Base-by-base conservation (phyloP, 2,113 vertebrate genomes). In the Xiphorhynchus elegans region DNA sequence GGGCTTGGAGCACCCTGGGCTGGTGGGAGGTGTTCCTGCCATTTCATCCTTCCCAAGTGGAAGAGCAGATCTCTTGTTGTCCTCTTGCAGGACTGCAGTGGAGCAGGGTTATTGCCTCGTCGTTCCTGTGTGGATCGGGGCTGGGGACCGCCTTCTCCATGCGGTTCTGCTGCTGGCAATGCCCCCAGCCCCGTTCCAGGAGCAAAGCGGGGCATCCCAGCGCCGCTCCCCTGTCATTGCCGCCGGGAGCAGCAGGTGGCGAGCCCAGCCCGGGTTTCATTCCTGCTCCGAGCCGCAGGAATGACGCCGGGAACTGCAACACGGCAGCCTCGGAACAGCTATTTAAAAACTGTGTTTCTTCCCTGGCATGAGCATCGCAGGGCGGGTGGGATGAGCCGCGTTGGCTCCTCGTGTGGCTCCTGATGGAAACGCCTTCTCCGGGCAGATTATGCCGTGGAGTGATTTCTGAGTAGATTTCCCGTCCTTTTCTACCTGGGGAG, bases 251-350 rank as follows among this genome's bases (percentile, higher is more conserved):
- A 67, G 50, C 46, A 89, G 93, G 72, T 79, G 95, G 90, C 72
- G 24, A 6, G 35, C 69, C 7, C 53, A 55, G 73, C 4, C 95
- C 6, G 28, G 6, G 0, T 35, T 58, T 74, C 21, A 2, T 1
- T 11, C 11, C 42, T 1, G 59, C 31, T 39, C 4, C 21, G 70
- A 1, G 33, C 1, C 3, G 47, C 67, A 20, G 73, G 26, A 16
- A 1, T 4, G 3, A 1, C 1, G 21, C 60, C 2, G 2, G 1
- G 6, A 21, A 0, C 9, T 19, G 24, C 50, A 4, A 1, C 6
- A 1, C 4, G 9, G 39, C 47, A 24, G 40, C 13, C 53, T 24
- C 1, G 44, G 44, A 13, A 3, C 31, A 7, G 40, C 62, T 12
- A 5, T 1, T 8, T 7, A 0, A 3, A 11, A 37, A 9, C 0